Conservation (phyloP, 2,113 vertebrate genomes). For the Pimephales promelas region DNA sequence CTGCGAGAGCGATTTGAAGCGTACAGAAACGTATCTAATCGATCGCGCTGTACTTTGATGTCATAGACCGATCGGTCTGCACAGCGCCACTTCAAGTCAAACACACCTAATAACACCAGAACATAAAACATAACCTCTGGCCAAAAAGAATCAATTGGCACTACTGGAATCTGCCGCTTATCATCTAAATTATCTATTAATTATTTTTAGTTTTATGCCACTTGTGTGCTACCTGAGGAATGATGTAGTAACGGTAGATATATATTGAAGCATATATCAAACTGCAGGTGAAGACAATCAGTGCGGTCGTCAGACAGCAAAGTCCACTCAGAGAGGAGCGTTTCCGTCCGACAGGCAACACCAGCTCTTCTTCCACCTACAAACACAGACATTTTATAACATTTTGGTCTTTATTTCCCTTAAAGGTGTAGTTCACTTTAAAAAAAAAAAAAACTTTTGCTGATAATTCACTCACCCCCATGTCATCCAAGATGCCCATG, state of each 20-base stretch:
- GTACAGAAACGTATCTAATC: too few species aligned
- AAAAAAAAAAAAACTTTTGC: too few species aligned
- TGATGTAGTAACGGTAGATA: constrained; percentile 91
- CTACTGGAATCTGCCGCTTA: not conserved
- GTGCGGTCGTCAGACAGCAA: constrained; percentile 88
- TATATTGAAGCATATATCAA: constrained; percentile 90
- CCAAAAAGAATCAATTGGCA: not conserved
- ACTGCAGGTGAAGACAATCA: constrained; percentile 87
- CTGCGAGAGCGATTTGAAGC: too few species aligned
- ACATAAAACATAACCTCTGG: not conserved
- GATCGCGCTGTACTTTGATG: too few species aligned
- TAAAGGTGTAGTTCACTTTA: too few species aligned
- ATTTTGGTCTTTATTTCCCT: not conserved
- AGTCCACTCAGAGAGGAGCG: constrained; percentile 80
- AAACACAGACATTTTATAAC: not conserved
- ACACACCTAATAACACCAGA: too few species aligned
- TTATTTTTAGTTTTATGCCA: not conserved
- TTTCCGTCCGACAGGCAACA: constrained; percentile 67
- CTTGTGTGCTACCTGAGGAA: constrained; percentile 79
- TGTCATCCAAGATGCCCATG: too few species aligned
- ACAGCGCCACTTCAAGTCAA: too few species aligned
- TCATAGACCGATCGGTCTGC: too few species aligned
- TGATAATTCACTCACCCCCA: too few species aligned
- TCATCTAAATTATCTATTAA: not conserved
- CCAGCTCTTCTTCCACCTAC: constrained; percentile 74